Percentiles rank a stretch among this genome's conserved stretches.
Conservation (phyloP, 2,113 vertebrate species). For the Tragelaphus scriptus region DNA sequence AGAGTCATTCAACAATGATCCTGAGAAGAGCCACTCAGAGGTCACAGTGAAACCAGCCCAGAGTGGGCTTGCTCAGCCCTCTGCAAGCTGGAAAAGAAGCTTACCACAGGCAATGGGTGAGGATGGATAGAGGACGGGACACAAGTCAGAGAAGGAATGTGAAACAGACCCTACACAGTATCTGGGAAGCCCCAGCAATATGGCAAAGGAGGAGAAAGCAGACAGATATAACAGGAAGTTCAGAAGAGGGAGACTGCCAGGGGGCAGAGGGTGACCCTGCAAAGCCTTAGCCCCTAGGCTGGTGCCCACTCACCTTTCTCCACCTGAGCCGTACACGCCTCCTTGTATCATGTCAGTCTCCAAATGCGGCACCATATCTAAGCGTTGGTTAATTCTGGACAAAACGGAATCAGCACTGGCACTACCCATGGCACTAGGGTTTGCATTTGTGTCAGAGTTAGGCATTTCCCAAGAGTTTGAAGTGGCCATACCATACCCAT, state of each 20-base stretch:
- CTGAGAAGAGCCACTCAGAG: neutral
- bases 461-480: conserved; percentile 80
- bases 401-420: conserved; percentile 85
- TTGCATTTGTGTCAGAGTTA: conserved; percentile 72
- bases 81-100: neutral
- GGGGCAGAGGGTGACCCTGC: neutral
- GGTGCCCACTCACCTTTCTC: conserved; percentile 74
- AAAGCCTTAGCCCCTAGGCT: neutral
- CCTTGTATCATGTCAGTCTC: conserved; percentile 76
- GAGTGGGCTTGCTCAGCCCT: neutral
- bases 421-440: conserved; percentile 70
- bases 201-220: neutral
- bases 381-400: conserved; percentile 90
- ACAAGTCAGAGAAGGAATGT: neutral
- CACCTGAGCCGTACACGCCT: conserved; percentile 72
- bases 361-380: conserved; percentile 86
- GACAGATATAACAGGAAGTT: neutral
- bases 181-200: neutral
- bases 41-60: neutral
- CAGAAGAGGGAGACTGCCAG: neutral
- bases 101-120: neutral
- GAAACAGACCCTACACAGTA: neutral
- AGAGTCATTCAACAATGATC: neutral
- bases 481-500: conserved; percentile 77
- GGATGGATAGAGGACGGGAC: neutral